Percentiles rank a stretch among this genome's conserved stretches.
phyloP scores from a whole-genome alignment of 2,113 vertebrate species.

The Gallinago jamesoni region DNA sequence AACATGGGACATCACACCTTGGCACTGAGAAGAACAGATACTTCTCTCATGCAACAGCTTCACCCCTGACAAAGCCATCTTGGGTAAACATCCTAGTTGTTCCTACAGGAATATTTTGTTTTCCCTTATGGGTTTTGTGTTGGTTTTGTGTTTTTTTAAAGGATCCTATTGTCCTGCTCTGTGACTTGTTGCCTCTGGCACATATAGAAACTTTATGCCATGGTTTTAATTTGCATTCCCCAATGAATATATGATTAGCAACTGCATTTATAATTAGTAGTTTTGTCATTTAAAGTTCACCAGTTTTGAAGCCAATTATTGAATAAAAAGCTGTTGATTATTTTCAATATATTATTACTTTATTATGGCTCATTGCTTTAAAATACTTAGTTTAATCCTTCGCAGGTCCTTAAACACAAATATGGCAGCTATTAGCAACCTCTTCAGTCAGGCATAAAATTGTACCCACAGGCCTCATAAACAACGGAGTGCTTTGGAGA shows the following conservation, averaged over 20 bases:
- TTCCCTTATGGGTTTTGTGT: neutral
- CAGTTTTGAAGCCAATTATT: constrained; percentile 76
- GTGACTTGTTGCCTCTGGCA: neutral
- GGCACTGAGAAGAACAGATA: neutral
- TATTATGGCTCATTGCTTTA: constrained; percentile 83
- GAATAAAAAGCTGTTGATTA: constrained; percentile 79
- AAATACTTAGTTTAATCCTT: constrained; percentile 81
- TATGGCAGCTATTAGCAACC: constrained; percentile 87
- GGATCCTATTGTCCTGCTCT: neutral
- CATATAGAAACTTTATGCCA: neutral
- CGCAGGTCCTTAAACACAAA: constrained; percentile 85
- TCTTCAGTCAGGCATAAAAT: constrained; percentile 89
- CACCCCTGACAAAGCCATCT: neutral
- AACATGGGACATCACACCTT: neutral
- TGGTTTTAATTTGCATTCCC: constrained; percentile 27
- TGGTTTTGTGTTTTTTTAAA: neutral
- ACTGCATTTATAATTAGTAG: constrained; percentile 72
- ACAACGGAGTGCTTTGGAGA: constrained; percentile 82
- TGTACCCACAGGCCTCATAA: constrained; percentile 87
- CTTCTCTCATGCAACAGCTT: neutral
- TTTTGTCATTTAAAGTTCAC: constrained; percentile 77
- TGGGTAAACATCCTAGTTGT: neutral
- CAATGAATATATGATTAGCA: constrained; percentile 38
- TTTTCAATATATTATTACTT: constrained; percentile 82
- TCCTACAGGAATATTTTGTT: neutral